phyloP scores from a whole-genome alignment of 2,888 invertebrate species.

The Troglohyphantes excavatus region DNA sequence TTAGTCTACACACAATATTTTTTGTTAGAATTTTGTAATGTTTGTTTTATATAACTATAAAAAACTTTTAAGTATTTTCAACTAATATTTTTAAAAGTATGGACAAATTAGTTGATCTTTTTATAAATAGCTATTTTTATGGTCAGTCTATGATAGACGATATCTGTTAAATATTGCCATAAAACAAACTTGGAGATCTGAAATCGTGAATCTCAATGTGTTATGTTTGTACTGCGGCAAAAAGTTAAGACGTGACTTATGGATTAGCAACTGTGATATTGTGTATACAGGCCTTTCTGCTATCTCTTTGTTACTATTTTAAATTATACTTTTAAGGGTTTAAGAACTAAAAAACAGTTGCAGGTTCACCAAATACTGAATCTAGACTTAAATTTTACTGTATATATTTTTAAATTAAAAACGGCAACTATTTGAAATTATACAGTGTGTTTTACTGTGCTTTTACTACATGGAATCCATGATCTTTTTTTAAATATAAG shows the following conservation, averaged over 20 bases:
- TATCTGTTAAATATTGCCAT: no score
- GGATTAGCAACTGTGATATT: slow-evolving; percentile 2
- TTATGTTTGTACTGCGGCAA: background rate
- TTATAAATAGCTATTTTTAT: no score
- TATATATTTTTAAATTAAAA: background rate
- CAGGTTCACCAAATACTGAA: no score
- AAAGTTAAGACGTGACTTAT: background rate
- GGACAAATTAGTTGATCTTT: no score
- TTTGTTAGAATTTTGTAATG: no score
- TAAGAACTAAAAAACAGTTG: background rate
- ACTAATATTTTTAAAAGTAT: no score
- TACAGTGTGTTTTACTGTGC: background rate
- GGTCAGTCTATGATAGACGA: no score
- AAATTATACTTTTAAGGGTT: background rate
- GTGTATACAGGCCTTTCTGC: slow-evolving; percentile 1
- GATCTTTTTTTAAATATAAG: background rate
- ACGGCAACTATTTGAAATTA: background rate
- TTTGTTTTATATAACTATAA: no score
- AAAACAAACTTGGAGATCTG: background rate
- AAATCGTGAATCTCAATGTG: background rate
- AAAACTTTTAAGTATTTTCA: no score
- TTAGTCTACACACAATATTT: no score
- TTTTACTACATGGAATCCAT: background rate
- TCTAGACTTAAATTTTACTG: background rate
- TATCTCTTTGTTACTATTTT: background rate